Conservation (phyloP, 1,140 invertebrate species). For the Sycophila sp. region DNA sequence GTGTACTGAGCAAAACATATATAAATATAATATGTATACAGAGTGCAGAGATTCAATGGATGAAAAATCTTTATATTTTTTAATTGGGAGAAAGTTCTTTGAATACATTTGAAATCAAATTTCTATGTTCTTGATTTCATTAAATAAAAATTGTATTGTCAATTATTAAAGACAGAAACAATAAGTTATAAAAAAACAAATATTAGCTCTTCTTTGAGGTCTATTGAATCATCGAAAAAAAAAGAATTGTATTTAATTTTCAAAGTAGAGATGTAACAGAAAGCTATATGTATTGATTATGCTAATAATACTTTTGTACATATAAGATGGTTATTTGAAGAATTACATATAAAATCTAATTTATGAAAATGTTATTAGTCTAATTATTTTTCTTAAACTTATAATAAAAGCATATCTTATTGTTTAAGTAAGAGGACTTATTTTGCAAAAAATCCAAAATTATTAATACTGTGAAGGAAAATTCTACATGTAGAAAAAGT, state of each 20-base stretch:
- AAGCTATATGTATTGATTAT: constrained; percentile 43
- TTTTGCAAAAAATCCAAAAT: too few species aligned
- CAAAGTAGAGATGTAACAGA: not conserved
- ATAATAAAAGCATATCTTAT: too few species aligned
- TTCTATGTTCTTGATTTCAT: constrained; percentile 9
- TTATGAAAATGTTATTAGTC: constrained; percentile 20
- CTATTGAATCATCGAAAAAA: too few species aligned
- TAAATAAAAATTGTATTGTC: constrained; percentile 6
- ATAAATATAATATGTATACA: constrained; percentile 39
- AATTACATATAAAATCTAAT: constrained; percentile 56
- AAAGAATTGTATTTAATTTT: constrained; percentile 1
- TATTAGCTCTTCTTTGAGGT: not conserved
- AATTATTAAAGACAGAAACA: not conserved
- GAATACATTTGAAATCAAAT: constrained; percentile 35
- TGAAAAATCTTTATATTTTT: constrained; percentile 48
- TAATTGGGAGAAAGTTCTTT: constrained; percentile 35
- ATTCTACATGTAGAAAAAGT: too few species aligned
- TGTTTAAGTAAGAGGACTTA: too few species aligned
- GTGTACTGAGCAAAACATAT: too few species aligned
- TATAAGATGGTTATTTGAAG: constrained; percentile 52
- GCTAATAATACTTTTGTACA: constrained; percentile 58
- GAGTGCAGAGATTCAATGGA: constrained; percentile 13
- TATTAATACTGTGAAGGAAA: too few species aligned
- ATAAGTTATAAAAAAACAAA: not conserved
- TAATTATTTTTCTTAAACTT: not conserved